These are phyloP conservation scores for Drosophila subpulchrella DNA, from an alignment of 1,140 invertebrate genomes.

Conservation along the genomic window DNA sequence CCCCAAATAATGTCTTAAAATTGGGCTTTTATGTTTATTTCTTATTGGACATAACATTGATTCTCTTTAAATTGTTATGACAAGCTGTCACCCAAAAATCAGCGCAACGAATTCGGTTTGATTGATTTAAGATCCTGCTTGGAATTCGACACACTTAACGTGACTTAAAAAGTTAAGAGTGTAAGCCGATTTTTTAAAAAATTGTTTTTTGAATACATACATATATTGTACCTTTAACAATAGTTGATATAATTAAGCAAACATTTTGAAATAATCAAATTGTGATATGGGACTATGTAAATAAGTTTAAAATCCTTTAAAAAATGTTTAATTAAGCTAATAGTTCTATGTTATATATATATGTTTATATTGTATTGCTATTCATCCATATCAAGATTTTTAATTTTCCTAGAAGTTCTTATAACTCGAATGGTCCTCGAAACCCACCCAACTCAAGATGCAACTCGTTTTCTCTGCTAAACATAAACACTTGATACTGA, in stretches of 20 bases:
- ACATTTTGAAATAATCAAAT: too few relatives aligned
- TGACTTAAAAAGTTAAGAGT: not conserved
- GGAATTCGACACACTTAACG: slow-evolving; percentile 12
- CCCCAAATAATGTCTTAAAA: slow-evolving; percentile 61
- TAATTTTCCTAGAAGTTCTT: not conserved
- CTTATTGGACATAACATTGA: slow-evolving; percentile 48
- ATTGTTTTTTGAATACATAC: too few relatives aligned
- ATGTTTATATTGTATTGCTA: too few relatives aligned
- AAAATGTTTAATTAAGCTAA: too few relatives aligned
- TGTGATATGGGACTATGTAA: not conserved
- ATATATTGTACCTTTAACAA: too few relatives aligned
- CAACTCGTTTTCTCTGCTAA: not conserved
- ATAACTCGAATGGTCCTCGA: not conserved
- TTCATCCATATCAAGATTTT: too few relatives aligned
- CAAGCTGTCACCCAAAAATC: slow-evolving; percentile 50
- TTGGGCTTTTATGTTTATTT: slow-evolving; percentile 36
- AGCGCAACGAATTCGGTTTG: slow-evolving; percentile 9
- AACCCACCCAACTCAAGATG: slow-evolving; percentile 3
- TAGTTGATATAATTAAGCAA: too few relatives aligned
- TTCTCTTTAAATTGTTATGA: slow-evolving; percentile 75
- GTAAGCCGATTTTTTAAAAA: not conserved
- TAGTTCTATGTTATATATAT: too few relatives aligned
- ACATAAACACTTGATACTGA: slow-evolving; percentile 21
- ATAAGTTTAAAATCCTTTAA: not conserved
- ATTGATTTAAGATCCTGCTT: slow-evolving; percentile 28